Evolutionary conservation across 2,888 invertebrate species (phyloP), one percentile per base, ranked within the genome.

Genomic region (Dryobota labecula): DNA sequence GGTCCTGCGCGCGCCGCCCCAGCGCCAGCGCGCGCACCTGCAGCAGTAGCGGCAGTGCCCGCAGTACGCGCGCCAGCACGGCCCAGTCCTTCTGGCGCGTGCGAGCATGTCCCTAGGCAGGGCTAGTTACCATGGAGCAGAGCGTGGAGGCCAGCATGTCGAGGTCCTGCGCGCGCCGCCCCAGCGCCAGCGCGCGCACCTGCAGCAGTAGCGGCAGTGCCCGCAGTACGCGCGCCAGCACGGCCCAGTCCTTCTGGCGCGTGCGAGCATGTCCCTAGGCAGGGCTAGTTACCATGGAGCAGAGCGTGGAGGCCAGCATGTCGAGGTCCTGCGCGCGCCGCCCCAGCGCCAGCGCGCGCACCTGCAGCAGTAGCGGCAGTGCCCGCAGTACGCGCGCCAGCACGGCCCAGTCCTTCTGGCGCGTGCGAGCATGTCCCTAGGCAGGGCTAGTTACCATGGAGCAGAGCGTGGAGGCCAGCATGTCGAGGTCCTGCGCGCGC

Each of bases 181-280:
- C 97, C 89, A 99, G 96, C 98, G 33, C 97, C 38, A 99, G 96
- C 30, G 98, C 98, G 92, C 98, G 98, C 92, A 98, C 98, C 94
- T 53, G 53, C 54, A 54, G 54, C 20, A 54, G 54, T 7, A 13
- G 54, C 30, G 54, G 54, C 30, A 99, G 96, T 65, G 98, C 97
- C 71, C 97, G 98, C 70, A 99, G 97, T 90, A 98, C 98, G 70
- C 88, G 90, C 79, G 98, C 98, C 89, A 53, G 98, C 89, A 99
- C 96, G 89, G 98, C 36, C 36, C 36, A 36, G 36, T 36, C 36
- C 36, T 36, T 36, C 1, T 36, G 36, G 36, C 36, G 36, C 36
- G 36, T 6, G 1, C 36, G 30, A 8, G 97, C 76, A n/a, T n/a
- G 8, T 6, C 33, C 33, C 33, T 6, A 6, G 36, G 36, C 8